phyloP scores from a whole-genome alignment of 2,797 vertebrate genomes.

The Sebastiscus albofasciatus region DNA sequence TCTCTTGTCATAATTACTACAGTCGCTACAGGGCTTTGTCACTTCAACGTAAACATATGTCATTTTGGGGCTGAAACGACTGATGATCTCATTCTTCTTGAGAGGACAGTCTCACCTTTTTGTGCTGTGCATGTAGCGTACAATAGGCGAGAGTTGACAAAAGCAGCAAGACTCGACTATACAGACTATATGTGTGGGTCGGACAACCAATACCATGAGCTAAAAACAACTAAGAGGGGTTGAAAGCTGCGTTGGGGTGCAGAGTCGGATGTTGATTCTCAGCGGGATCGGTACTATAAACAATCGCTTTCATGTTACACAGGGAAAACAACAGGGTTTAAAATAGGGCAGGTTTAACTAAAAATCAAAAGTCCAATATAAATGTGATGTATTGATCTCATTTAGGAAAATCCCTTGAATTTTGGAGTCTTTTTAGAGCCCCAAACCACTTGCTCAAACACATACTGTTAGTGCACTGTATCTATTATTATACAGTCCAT shows the following conservation, averaged over 20 bases:
- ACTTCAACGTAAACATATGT: neutral
- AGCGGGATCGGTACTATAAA: neutral
- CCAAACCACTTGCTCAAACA: neutral
- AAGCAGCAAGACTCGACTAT: neutral
- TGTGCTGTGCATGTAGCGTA: neutral
- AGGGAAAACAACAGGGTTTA: neutral
- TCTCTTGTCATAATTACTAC: neutral
- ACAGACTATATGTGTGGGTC: neutral
- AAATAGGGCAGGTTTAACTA: neutral
- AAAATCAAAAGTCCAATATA: neutral
- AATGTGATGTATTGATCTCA: neutral
- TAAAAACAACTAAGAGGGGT: neutral
- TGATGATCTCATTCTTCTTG: neutral
- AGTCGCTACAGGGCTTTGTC: neutral
- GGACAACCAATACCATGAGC: neutral
- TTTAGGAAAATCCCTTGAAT: neutral
- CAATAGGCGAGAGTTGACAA: neutral
- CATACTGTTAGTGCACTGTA: neutral
- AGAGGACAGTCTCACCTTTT: neutral
- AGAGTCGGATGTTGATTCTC: neutral
- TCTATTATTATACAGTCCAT: conserved; percentile 4
- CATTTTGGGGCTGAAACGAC: conserved; percentile 7
- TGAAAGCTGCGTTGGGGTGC: neutral
- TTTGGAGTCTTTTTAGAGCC: neutral
- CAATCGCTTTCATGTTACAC: neutral